A percentile compares a stretch with the other conserved stretches of the same genome.
Evolutionary conservation across 2,797 vertebrate genomes (phyloP).

Genomic region (Pseudocheirus occidentalis): DNA sequence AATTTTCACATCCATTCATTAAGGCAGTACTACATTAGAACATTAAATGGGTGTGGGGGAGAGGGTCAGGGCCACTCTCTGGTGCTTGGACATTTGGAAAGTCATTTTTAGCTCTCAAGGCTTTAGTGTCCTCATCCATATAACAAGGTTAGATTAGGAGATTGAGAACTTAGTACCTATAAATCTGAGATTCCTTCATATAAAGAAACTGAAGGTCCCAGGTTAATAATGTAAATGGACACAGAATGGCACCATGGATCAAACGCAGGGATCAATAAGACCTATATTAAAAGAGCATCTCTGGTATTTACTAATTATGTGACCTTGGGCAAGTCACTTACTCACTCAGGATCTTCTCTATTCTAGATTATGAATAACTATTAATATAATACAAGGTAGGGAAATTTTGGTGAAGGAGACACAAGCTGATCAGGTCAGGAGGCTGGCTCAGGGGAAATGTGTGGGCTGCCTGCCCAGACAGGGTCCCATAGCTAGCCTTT

Average conservation of each 20-base stretch:
- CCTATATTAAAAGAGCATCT: not conserved
- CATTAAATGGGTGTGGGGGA: not conserved
- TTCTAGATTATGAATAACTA: not conserved
- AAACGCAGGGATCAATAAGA: not conserved
- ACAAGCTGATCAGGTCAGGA: not conserved
- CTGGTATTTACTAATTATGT: not conserved
- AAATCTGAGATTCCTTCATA: not conserved
- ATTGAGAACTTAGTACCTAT: not conserved
- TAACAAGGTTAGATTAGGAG: constrained; percentile 3
- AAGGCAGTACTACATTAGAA: not conserved
- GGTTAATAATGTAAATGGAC: not conserved
- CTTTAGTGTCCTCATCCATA: constrained; percentile 6
- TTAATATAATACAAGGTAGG: not conserved
- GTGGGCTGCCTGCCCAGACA: not conserved
- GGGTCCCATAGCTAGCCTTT: not conserved
- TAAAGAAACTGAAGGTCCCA: not conserved
- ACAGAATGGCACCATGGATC: not conserved
- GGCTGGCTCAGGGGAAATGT: not conserved
- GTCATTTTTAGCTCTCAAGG: not conserved
- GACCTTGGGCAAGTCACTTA: not conserved
- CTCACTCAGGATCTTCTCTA: not conserved
- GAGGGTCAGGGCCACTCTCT: not conserved
- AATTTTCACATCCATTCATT: not conserved
- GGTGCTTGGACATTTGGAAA: not conserved
- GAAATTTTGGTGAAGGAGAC: not conserved